Evolutionary conservation across 2,113 vertebrate species (phyloP).

Genomic region (Carassius auratus): DNA sequence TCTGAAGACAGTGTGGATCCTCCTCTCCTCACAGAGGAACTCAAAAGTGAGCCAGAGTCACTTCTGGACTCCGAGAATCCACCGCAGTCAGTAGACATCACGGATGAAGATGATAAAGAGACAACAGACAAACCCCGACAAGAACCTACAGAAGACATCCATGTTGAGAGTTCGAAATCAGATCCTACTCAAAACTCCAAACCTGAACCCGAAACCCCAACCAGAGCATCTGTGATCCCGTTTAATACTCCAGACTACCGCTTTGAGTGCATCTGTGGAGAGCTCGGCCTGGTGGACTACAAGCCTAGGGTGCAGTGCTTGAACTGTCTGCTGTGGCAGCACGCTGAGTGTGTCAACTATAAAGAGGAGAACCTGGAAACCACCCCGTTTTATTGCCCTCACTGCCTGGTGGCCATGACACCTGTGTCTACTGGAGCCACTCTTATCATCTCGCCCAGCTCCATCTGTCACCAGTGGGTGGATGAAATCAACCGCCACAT

Average conservation of each 20-base stretch:
- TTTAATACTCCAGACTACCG: constrained; percentile 86
- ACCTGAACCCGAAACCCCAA: constrained; percentile 53
- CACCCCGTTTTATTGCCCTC: constrained; percentile 95
- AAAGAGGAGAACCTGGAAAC: constrained; percentile 87
- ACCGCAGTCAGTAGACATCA: neutral
- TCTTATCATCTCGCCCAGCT: constrained; percentile 96
- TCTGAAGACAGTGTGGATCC: constrained; percentile 60
- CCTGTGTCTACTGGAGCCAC: constrained; percentile 88
- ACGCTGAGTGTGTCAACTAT: constrained; percentile 95
- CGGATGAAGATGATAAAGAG: constrained; percentile 29
- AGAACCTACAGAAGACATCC: too few relatives aligned
- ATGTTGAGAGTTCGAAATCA: constrained; percentile 37
- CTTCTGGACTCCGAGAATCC: constrained; percentile 20
- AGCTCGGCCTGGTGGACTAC: constrained; percentile 84
- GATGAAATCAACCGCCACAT: constrained; percentile 97
- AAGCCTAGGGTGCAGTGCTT: constrained; percentile 97
- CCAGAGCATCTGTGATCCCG: constrained; percentile 69
- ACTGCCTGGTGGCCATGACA: constrained; percentile 96
- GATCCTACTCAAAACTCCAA: constrained; percentile 51
- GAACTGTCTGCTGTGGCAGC: constrained; percentile 95
- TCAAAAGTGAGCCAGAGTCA: constrained; percentile 44
- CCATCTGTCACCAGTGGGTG: constrained; percentile 99
- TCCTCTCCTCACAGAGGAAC: constrained; percentile 43
- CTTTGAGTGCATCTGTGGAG: constrained; percentile 97
- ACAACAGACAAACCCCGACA: neutral